Conservation (phyloP, 2,888 invertebrate genomes). For the Electrophaes corylata region DNA sequence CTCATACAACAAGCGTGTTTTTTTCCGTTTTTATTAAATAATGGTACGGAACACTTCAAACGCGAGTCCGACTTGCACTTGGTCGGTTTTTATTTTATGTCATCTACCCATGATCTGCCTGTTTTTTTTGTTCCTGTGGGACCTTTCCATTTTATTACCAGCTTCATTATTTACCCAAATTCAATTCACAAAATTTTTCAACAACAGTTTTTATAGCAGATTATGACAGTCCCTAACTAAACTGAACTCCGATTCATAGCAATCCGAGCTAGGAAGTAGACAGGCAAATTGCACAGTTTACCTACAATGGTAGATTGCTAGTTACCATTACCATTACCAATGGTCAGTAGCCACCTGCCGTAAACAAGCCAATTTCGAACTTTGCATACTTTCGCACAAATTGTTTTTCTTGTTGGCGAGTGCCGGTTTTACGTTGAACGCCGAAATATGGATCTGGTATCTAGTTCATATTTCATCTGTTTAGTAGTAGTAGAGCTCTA, state of each 20-base stretch:
- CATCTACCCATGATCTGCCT: no score
- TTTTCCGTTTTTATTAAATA: no score
- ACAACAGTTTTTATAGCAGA: background rate
- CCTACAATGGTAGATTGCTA: constrained; percentile 59
- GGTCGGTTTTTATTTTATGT: no score
- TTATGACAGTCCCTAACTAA: background rate
- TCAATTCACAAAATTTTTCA: no score
- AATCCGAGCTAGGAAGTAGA: constrained; percentile 59
- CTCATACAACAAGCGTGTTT: no score
- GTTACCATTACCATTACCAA: constrained; percentile 39
- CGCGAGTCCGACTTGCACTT: no score
- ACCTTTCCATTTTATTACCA: no score
- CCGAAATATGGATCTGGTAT: constrained; percentile 36
- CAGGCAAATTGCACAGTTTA: constrained; percentile 67
- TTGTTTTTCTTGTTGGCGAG: constrained; percentile 64
- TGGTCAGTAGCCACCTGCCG: constrained; percentile 66
- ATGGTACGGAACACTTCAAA: no score
- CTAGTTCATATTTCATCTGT: no score
- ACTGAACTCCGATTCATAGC: background rate
- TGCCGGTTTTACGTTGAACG: constrained; percentile 29
- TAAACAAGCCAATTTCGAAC: constrained; percentile 68
- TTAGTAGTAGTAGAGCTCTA: no score
- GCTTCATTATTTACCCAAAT: no score
- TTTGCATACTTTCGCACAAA: constrained; percentile 64
- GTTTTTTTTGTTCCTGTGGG: no score